These are phyloP conservation scores for Poeciliopsis gracilis DNA, from an alignment of 2,797 vertebrate species.

Conservation along the genomic window DNA sequence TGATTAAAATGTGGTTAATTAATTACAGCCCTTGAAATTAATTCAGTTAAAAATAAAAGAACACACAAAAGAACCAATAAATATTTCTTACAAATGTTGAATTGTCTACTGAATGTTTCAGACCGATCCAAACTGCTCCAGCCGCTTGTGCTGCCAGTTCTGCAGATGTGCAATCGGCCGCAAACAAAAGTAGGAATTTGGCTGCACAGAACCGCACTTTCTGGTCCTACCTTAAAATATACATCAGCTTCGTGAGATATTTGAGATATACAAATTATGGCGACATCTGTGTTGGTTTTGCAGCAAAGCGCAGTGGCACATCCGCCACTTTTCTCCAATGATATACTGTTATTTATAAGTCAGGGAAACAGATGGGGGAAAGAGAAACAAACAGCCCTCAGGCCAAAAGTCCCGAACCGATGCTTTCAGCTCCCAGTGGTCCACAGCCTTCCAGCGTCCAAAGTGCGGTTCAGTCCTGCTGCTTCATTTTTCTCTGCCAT, in stretches of 20 bases:
- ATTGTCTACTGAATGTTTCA: neutral
- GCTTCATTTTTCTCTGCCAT: slow-evolving; percentile 63
- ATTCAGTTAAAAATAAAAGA: too few species aligned
- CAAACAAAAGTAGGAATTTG: slow-evolving; percentile 9
- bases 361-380: slow-evolving; percentile 42
- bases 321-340: slow-evolving; percentile 66
- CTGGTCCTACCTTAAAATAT: slow-evolving; percentile 54
- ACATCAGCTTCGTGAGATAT: slow-evolving; percentile 57
- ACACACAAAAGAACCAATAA: neutral
- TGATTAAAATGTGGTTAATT: too few species aligned
- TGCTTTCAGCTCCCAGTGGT: slow-evolving; percentile 55
- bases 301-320: slow-evolving; percentile 63
- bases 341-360: slow-evolving; percentile 81
- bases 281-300: slow-evolving; percentile 65
- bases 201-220: slow-evolving; percentile 32
- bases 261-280: slow-evolving; percentile 69
- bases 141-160: slow-evolving; percentile 3
- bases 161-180: slow-evolving; percentile 11
- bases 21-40: too few species aligned
- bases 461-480: slow-evolving; percentile 69
- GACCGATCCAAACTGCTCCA: neutral
- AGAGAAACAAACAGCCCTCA: slow-evolving; percentile 53
- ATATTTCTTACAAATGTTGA: neutral
- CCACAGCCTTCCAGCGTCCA: slow-evolving; percentile 59
- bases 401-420: slow-evolving; percentile 56